Evolutionary conservation across 2,888 invertebrate species (phyloP).

Genomic region (Hybos culiciformis): DNA sequence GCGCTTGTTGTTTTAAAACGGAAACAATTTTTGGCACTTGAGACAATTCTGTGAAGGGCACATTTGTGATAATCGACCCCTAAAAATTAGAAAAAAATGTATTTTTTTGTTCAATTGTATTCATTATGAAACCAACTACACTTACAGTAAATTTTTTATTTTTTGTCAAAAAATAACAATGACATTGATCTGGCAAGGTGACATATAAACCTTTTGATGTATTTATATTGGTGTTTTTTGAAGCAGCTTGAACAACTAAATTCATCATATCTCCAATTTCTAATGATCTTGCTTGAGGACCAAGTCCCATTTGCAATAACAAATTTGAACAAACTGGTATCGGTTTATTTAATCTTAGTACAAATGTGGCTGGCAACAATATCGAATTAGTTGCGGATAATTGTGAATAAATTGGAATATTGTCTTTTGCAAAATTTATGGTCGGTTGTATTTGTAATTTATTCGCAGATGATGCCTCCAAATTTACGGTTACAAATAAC

Average conservation of each 20-base stretch:
- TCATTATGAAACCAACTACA: conserved; percentile 39
- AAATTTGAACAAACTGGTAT: conserved; percentile 72
- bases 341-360: conserved; percentile 62
- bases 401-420: conserved; percentile 61
- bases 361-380: conserved; percentile 82
- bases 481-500: conserved; percentile 74
- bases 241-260: conserved; percentile 64
- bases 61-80: conserved; percentile 40
- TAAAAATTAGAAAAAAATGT: conserved; percentile 12
- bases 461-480: conserved; percentile 81
- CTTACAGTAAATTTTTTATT: conserved; percentile 62
- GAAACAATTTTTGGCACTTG: conserved; percentile 80
- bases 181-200: conserved; percentile 81
- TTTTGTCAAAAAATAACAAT: conserved; percentile 87
- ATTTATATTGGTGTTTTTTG: conserved; percentile 58
- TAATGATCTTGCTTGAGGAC: conserved; percentile 37
- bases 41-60: conserved; percentile 88
- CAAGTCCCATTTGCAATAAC: conserved; percentile 49
- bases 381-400: conserved; percentile 75
- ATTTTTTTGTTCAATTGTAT: not conserved
- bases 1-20: conserved; percentile 73
- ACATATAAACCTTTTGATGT: conserved; percentile 74
- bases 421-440: conserved; percentile 21
- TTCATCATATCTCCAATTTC: conserved; percentile 40
- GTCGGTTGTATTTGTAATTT: conserved; percentile 32